These are phyloP conservation scores for Ormia ochracea DNA, from an alignment of 2,888 invertebrate species.

Conservation along the genomic window DNA sequence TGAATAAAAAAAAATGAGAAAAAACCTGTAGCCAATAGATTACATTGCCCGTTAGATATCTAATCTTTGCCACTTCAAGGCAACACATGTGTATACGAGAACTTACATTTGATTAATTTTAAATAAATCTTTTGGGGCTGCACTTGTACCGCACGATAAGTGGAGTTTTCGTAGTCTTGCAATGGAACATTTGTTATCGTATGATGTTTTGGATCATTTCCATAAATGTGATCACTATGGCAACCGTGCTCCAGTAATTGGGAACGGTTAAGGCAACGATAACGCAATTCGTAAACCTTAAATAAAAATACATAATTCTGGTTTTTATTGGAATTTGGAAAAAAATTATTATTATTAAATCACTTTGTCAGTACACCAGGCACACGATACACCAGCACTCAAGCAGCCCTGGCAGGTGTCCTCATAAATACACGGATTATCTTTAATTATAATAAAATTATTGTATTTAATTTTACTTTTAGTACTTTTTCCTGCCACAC, in stretches of 20 bases:
- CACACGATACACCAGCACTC: slow-evolving; percentile 69
- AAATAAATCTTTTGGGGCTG: slow-evolving; percentile 81
- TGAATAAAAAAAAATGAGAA: slow-evolving; percentile 21
- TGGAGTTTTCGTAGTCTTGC: slow-evolving; percentile 73
- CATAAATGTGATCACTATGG: slow-evolving; percentile 67
- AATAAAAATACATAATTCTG: not conserved
- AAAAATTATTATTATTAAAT: not conserved
- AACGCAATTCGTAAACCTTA: slow-evolving; percentile 68
- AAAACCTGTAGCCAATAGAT: slow-evolving; percentile 62
- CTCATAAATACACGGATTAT: slow-evolving; percentile 70
- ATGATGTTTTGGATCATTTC: slow-evolving; percentile 68
- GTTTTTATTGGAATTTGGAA: not conserved
- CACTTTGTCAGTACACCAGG: slow-evolving; percentile 77
- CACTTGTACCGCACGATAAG: slow-evolving; percentile 79
- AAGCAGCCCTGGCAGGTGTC: slow-evolving; percentile 73
- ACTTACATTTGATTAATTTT: slow-evolving; percentile 81
- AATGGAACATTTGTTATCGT: slow-evolving; percentile 66
- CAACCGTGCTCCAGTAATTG: slow-evolving; percentile 69
- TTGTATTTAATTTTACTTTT: not conserved
- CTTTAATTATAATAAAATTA: slow-evolving; percentile 58
- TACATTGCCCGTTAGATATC: slow-evolving; percentile 41
- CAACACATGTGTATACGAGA: not conserved
- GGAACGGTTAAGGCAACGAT: slow-evolving; percentile 70
- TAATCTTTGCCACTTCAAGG: slow-evolving; percentile 37
- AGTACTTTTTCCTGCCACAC: not conserved